phyloP scores from a whole-genome alignment of 2,797 vertebrate genomes.

The Melanotaenia maccullochi region DNA sequence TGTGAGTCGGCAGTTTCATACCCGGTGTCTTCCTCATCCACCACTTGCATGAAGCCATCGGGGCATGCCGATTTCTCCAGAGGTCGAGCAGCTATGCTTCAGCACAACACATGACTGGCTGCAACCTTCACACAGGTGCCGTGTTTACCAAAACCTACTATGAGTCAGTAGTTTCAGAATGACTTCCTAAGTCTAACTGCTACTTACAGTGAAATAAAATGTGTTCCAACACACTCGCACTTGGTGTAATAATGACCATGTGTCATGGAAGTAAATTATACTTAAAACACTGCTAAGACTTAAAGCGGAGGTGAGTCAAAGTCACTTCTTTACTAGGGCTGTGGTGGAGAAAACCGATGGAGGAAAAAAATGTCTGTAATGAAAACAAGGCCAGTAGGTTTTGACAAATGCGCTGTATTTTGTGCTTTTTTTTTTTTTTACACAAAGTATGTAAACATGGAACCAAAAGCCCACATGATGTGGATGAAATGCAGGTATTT shows the following conservation, averaged over 20 bases:
- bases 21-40: constrained; percentile 22
- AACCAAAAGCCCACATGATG: background rate
- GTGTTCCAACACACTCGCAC: constrained; percentile 31
- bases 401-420: background rate
- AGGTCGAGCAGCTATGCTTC: constrained; percentile 22
- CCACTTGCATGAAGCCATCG: constrained; percentile 39
- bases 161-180: constrained; percentile 62
- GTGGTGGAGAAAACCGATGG: constrained; percentile 1
- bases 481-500: background rate
- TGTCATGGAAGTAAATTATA: constrained; percentile 24
- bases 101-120: constrained; percentile 17
- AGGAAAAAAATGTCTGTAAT: background rate
- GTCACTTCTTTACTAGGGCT: background rate
- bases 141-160: constrained; percentile 59
- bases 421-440: constrained; percentile 7
- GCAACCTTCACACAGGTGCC: constrained; percentile 53
- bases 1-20: constrained; percentile 66
- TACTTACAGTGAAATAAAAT: constrained; percentile 46
- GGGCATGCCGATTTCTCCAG: constrained; percentile 26
- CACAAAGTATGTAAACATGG: background rate
- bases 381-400: background rate
- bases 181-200: constrained; percentile 49
- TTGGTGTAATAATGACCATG: constrained; percentile 30
- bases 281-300: background rate
- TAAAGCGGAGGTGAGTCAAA: constrained; percentile 11